These are phyloP conservation scores for Nyctalus aviator DNA, from an alignment of 2,797 vertebrate species.

Conservation along the genomic window DNA sequence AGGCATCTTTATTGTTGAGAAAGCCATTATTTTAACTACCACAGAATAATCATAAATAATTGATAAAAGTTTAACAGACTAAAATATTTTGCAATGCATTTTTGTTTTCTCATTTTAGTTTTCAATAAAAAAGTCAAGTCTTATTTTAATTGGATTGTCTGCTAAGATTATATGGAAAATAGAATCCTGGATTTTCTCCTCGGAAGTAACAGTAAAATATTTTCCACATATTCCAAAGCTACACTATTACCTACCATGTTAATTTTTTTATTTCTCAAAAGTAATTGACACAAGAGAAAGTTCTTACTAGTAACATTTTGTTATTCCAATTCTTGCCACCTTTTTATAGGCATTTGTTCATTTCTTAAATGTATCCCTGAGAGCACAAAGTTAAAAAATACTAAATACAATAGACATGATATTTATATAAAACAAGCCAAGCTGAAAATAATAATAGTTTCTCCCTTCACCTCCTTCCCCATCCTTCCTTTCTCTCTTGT, in stretches of 20 bases:
- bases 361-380: constrained; percentile 9
- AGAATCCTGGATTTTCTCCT: neutral
- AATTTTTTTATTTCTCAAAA: constrained; percentile 38
- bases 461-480: neutral
- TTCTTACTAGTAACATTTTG: neutral
- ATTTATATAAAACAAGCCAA: constrained; percentile 79
- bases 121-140: neutral
- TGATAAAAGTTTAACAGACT: neutral
- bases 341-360: neutral
- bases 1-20: neutral
- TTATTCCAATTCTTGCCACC: neutral
- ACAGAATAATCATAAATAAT: neutral
- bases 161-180: neutral
- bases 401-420: neutral
- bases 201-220: constrained; percentile 14
- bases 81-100: neutral
- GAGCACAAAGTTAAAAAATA: neutral
- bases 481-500: constrained; percentile 69
- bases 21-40: constrained; percentile 2
- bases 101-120: neutral
- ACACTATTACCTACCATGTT: neutral
- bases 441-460: constrained; percentile 74
- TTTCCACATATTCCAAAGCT: neutral
- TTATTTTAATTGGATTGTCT: neutral
- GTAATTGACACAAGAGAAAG: neutral